Evolutionary conservation across 2,888 invertebrate genomes (phyloP), one percentile per base, ranked within the genome.

Genomic region (Phyto melanocephala): DNA sequence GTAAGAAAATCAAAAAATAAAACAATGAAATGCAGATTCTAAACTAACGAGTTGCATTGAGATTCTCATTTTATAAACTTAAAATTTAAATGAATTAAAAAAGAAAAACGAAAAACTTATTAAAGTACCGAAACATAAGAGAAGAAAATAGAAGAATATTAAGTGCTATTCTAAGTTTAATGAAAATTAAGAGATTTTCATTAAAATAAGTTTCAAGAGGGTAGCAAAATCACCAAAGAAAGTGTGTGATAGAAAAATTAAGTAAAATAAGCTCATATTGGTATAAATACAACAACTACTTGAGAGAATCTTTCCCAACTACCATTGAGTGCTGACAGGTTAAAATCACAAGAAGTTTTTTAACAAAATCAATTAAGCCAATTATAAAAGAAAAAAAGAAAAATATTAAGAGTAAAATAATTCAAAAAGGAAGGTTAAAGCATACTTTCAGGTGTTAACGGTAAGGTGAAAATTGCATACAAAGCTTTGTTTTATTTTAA

Each of bases 281-380:
- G 20, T 17, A 20, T 13, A 28, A 28, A 28, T 6, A 28, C 28
- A 5, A 28, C 3, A 28, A 6, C 28, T 17, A 60, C 79, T 79
- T 65, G 70, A 65, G 71, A 33, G 75, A 67, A 77, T 77, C 62
- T 77, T 54, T 13, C 2, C 20, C 22, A 77, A 62, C 52, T 70
- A 65, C n/a, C 28, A 5, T 28, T 6, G 6, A 56, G 42, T 50
- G 50, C 24, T 56, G 40, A 13, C 63, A 75, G 75, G 75, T 70
- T 62, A 47, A 75, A 67, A 75, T 35, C 42, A 60, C 52, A 75
- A 60, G 33, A 42, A 67, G 71, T 28, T 79, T 54, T 47, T 56
- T 60, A 75, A 67, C 45, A 80, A 82, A 82, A 82, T 82, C 82
- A 82, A 82, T 82, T 80, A 82, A 76, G 60, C 24, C 79, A 80